phyloP scores from a whole-genome alignment of 92 coral and sea anemone genomes.

The Nematostella vectensis region DNA sequence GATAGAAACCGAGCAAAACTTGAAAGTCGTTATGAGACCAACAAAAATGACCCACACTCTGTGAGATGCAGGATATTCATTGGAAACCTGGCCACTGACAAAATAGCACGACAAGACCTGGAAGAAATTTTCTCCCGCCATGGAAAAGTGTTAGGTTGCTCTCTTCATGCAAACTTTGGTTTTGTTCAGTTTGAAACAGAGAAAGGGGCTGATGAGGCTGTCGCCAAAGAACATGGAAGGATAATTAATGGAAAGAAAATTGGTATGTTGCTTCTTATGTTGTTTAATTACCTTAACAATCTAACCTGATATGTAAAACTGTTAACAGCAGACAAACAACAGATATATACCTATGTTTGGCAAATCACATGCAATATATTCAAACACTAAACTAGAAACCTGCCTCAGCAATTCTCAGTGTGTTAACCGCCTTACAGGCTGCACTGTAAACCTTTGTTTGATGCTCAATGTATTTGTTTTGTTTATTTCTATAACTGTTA shows the following conservation, averaged over 20 bases:
- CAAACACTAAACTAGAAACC: no score
- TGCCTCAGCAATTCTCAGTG: no score
- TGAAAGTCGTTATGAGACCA: constrained; percentile 53
- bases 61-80: constrained; percentile 88
- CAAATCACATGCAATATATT: no score
- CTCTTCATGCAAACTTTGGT: constrained; percentile 80
- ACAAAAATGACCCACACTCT: constrained; percentile 81
- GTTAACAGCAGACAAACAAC: no score
- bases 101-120: constrained; percentile 70
- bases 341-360: no score
- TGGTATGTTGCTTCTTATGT: constrained; percentile 81
- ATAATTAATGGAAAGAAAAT: constrained; percentile 59
- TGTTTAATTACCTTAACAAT: no score
- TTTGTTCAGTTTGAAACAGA: constrained; percentile 94
- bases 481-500: no score
- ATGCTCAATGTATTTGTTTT: no score
- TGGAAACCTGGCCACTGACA: constrained; percentile 77
- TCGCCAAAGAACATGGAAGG: constrained; percentile 78
- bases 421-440: no score
- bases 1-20: constrained; percentile 33
- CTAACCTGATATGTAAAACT: no score
- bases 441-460: no score
- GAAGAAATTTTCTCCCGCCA: constrained; percentile 70
- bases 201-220: constrained; percentile 77
- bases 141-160: constrained; percentile 74